These are phyloP conservation scores for Drosophila pseudotalamancana DNA, from an alignment of 2,888 invertebrate genomes.

Conservation along the genomic window DNA sequence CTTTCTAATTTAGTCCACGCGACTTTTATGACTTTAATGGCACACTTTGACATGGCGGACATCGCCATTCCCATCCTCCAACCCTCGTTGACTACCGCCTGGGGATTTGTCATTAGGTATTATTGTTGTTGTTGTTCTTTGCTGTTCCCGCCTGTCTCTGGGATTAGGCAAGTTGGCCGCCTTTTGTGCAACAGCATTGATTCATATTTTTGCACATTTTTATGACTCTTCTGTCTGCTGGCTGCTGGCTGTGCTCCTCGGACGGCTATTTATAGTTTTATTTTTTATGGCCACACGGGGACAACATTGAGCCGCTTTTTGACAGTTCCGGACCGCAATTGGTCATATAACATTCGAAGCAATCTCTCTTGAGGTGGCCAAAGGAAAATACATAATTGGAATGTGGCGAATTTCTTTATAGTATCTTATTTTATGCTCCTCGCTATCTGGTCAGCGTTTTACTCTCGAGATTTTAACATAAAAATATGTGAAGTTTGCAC, in stretches of 20 bases:
- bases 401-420: not conserved
- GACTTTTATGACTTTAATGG: conserved; percentile 80
- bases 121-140: conserved; percentile 27
- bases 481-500: not conserved
- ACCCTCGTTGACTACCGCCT: conserved; percentile 37
- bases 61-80: not conserved
- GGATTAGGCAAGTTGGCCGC: conserved; percentile 38
- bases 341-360: conserved; percentile 8
- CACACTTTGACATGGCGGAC: conserved; percentile 57
- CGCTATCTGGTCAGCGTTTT: too few relatives aligned
- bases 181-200: conserved; percentile 44
- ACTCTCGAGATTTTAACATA: not conserved
- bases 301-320: conserved; percentile 7
- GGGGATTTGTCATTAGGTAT: conserved; percentile 67
- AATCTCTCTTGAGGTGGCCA: not conserved
- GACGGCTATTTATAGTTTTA: conserved; percentile 48
- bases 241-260: conserved; percentile 10
- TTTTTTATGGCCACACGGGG: conserved; percentile 24
- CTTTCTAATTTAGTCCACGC: conserved; percentile 76
- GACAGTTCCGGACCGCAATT: conserved; percentile 22
- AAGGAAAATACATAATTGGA: not conserved
- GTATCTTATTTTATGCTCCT: too few relatives aligned
- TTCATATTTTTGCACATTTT: conserved; percentile 57
- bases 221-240: conserved; percentile 28
- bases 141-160: conserved; percentile 10